phyloP scores from a whole-genome alignment of 2,113 vertebrate species.

The Chaetops frenatus region DNA sequence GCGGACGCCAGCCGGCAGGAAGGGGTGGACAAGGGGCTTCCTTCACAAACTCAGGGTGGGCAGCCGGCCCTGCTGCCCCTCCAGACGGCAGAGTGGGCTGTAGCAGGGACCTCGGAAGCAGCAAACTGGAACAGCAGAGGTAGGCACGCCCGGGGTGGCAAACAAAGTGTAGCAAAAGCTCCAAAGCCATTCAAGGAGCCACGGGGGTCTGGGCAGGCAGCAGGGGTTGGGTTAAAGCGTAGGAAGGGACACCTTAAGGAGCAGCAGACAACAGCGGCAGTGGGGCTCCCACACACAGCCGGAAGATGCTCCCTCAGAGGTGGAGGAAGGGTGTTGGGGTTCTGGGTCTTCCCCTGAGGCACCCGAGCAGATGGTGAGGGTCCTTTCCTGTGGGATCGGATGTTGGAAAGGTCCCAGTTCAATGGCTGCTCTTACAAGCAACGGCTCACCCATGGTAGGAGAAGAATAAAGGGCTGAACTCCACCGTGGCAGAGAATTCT shows the following conservation, averaged over 20 bases:
- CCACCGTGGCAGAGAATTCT: fast-evolving
- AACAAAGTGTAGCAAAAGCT: neutral
- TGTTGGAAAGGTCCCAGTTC: no score
- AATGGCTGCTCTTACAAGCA: neutral
- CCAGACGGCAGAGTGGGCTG: fast-evolving
- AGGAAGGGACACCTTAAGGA: no score
- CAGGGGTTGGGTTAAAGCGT: no score
- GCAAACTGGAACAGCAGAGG: neutral
- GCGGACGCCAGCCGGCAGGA: no score
- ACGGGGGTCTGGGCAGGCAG: fast-evolving
- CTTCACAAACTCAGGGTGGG: fast-evolving
- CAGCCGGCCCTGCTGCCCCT: neutral
- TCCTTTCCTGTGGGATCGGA: fast-evolving
- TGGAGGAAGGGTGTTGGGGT: fast-evolving
- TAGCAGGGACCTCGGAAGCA: neutral
- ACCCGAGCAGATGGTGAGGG: fast-evolving
- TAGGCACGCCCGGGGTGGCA: fast-evolving
- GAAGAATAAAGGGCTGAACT: neutral
- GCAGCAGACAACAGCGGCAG: neutral
- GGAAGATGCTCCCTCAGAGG: neutral
- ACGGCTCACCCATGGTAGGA: neutral
- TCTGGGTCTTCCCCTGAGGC: fast-evolving
- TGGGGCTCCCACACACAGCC: fast-evolving
- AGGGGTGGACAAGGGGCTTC: fast-evolving
- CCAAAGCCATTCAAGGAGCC: neutral